phyloP scores from a whole-genome alignment of 2,113 vertebrate genomes.

The Alethe diademata region DNA sequence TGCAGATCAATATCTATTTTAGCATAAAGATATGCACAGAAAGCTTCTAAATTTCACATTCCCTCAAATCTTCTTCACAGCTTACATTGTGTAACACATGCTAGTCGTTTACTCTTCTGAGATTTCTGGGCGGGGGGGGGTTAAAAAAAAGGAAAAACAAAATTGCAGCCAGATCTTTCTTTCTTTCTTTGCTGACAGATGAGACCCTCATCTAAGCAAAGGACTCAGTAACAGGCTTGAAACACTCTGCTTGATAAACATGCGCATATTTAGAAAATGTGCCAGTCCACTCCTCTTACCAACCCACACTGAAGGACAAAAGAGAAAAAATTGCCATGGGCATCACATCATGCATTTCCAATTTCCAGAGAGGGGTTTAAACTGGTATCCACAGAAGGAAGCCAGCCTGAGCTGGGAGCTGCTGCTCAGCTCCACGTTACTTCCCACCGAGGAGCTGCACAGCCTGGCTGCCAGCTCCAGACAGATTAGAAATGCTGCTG shows the following conservation, averaged over 20 bases:
- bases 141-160: not conserved
- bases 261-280: not conserved
- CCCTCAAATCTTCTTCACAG: not conserved
- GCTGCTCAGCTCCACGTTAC: not conserved
- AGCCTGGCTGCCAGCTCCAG: slow-evolving; percentile 28
- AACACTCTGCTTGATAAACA: not conserved
- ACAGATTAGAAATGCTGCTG: slow-evolving; percentile 28
- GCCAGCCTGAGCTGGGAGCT: slow-evolving; percentile 4
- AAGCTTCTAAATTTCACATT: not conserved
- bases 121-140: accelerated
- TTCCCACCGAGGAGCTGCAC: not conserved
- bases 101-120: not conserved
- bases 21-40: not conserved
- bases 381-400: not conserved
- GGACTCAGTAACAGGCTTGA: not conserved
- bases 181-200: not conserved
- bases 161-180: not conserved
- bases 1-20: not conserved
- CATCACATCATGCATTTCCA: not conserved
- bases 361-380: not conserved
- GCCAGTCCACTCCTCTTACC: not conserved
- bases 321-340: not conserved
- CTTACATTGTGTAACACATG: not conserved
- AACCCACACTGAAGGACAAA: not conserved
- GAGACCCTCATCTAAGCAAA: not conserved